phyloP scores from a whole-genome alignment of 2,797 vertebrate species.

The Vireo griseus region DNA sequence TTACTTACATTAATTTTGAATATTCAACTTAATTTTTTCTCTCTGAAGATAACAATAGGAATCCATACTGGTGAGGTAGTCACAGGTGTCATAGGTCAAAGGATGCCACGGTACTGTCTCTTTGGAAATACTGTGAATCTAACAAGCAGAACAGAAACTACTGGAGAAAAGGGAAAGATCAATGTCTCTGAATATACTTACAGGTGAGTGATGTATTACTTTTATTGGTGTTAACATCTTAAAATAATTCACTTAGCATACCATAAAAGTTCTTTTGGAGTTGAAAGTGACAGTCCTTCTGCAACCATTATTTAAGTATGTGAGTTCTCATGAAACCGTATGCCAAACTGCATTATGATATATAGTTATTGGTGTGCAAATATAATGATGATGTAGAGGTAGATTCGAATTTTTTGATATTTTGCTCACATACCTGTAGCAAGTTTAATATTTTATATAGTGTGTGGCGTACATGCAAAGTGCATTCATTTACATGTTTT shows the following conservation, averaged over 20 bases:
- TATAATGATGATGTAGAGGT: background rate
- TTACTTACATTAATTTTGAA: background rate
- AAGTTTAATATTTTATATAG: background rate
- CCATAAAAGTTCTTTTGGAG: background rate
- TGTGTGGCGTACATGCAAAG: background rate
- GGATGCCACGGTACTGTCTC: conserved; percentile 97
- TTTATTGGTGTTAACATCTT: background rate
- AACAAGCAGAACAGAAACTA: conserved; percentile 98
- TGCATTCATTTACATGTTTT: background rate
- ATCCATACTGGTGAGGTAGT: conserved; percentile 99
- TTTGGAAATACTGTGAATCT: conserved; percentile 98
- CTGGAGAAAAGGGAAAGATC: conserved; percentile 94
- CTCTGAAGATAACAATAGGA: conserved; percentile 91
- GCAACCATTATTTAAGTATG: background rate
- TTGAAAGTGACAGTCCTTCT: background rate
- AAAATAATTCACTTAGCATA: background rate
- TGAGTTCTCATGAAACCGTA: background rate
- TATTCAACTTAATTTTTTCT: background rate
- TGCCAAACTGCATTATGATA: background rate
- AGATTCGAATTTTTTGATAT: background rate
- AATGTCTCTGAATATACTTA: conserved; percentile 97
- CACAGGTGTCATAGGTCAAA: conserved; percentile 96
- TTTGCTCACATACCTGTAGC: background rate
- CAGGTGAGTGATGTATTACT: conserved; percentile 75
- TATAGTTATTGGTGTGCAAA: background rate